Evolutionary conservation across 2,113 vertebrate genomes (phyloP).

Genomic region (Hemichromis elongatus): DNA sequence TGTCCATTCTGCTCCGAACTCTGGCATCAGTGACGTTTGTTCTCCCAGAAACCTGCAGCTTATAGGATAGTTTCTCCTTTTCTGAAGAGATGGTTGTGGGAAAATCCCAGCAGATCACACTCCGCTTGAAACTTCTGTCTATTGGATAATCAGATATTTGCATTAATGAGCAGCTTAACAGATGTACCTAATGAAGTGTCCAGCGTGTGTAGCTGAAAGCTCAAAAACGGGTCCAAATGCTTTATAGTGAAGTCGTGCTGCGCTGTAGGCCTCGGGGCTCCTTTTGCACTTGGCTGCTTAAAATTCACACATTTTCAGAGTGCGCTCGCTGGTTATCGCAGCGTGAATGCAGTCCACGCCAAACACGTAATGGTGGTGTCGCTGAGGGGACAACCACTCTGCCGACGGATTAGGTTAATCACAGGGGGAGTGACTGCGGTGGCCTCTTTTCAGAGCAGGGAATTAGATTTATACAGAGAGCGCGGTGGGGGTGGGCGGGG

Average conservation of each 20-base stretch:
- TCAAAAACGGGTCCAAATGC: rapidly evolving
- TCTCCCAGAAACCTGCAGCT: background rate
- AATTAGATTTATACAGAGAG: conserved; percentile 23
- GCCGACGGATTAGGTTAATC: conserved; percentile 55
- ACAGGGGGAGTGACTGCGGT: conserved; percentile 32
- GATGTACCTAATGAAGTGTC: background rate
- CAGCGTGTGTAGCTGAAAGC: rapidly evolving
- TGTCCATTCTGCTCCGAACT: background rate
- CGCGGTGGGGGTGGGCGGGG: background rate
- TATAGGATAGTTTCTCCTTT: background rate
- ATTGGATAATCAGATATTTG: background rate
- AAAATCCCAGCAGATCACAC: background rate
- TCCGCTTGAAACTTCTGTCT: background rate
- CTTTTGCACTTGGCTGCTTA: background rate
- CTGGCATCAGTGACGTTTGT: background rate
- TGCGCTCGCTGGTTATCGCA: background rate
- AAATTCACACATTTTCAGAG: background rate
- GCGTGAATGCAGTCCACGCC: conserved; percentile 23
- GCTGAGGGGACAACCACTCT: conserved; percentile 11
- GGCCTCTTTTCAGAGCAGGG: conserved; percentile 41
- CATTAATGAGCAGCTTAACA: background rate
- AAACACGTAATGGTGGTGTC: conserved; percentile 7
- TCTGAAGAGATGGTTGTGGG: background rate
- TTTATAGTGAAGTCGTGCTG: background rate
- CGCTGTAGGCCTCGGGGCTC: background rate